Evolutionary conservation across 2,888 invertebrate genomes (phyloP).

Genomic region (Falcaria lacertinaria): DNA sequence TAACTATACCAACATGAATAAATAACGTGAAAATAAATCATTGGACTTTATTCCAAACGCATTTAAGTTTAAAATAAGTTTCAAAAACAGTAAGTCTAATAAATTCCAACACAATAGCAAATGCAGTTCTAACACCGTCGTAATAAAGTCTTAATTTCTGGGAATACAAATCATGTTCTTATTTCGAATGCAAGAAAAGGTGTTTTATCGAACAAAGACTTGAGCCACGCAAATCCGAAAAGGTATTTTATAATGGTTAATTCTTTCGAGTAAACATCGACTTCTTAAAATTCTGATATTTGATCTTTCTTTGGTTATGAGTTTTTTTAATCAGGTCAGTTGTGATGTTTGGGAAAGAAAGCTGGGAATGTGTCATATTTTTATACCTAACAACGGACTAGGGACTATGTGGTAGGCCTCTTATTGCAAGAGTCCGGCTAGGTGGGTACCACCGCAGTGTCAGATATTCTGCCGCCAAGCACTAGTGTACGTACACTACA

Average conservation of each 20-base stretch:
- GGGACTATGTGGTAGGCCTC: too few species aligned
- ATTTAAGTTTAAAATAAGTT: background rate
- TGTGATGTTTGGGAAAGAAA: too few species aligned
- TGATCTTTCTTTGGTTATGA: too few species aligned
- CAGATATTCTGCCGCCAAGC: too few species aligned
- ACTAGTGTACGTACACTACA: too few species aligned
- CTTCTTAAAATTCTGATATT: background rate
- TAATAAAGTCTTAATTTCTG: background rate
- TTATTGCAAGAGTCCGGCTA: too few species aligned
- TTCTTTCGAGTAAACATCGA: background rate
- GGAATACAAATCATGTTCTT: background rate
- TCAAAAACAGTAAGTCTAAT: background rate
- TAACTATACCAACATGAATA: background rate
- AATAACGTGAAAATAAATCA: background rate
- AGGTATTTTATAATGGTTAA: background rate
- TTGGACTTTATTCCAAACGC: background rate
- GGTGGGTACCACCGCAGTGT: too few species aligned
- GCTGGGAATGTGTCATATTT: constrained; percentile 22
- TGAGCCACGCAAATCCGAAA: background rate
- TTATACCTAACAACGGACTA: too few species aligned
- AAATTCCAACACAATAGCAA: background rate
- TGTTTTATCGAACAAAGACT: background rate
- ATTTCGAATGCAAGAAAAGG: background rate
- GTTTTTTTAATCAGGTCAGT: too few species aligned
- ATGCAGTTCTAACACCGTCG: background rate